Evolutionary conservation across 1,140 invertebrate species (phyloP), one percentile per base, ranked within the genome.

Genomic region (Diorhabda elongata): DNA sequence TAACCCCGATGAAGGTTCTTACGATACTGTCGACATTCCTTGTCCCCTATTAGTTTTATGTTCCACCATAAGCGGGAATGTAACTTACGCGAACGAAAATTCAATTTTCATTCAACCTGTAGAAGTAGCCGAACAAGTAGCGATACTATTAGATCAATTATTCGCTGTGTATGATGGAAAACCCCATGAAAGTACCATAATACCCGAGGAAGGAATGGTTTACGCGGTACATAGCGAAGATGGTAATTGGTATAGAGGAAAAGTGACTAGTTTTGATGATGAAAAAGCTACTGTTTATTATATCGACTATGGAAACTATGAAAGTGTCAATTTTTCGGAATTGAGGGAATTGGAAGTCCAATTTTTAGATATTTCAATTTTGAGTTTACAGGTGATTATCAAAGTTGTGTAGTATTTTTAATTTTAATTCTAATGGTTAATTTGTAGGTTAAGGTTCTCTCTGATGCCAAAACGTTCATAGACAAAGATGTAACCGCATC

Each of bases 221-320:
- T 92, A 89, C 76, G 88, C 84, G 0, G 88, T 84, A 0, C 82
- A 85, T 57, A 86, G 87, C 7, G 59, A 66, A 0, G 88, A 91
- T 76, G 83, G 80, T 3, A 89, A 89, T 74, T 92, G 87, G 89
- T 94, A 88, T 74, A 83, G 89, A 64, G 89, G 85, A 9, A 83
- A 85, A 70, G 84, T 91, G 9, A 45, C 83, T 4, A 79, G 78
- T 42, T 74, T 83, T 3, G 77, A 82, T 58, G 81, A 81, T 9
- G 79, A 81, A n/a, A 76, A 82, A 9, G 78, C 85, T 3, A 84
- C 82, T 67, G 87, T 94, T 0, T 67, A 44, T 6, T 94, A 90
- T 79, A 80, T 92, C 3, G 92, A 94, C 79, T 93, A 91, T 80
- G 92, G 92, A 6, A 92, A 93, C 78, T 84, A 84, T 43, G 90